phyloP scores from a whole-genome alignment of 2,888 invertebrate species.

The Eupsilia transversa region DNA sequence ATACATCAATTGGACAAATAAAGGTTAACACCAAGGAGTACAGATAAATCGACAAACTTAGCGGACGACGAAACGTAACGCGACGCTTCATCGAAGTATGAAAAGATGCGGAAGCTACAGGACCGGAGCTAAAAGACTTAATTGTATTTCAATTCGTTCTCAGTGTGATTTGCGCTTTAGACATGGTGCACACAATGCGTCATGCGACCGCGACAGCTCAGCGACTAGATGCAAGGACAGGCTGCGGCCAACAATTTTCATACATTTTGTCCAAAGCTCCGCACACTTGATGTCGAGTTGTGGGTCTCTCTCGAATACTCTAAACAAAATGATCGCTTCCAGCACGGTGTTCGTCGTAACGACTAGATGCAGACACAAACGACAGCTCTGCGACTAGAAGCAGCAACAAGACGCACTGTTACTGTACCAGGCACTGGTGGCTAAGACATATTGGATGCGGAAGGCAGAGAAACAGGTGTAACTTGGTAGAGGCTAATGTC shows the following conservation, averaged over 20 bases:
- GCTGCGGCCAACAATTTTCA: background rate
- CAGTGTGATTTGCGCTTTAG: too few relatives aligned
- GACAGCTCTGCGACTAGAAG: background rate
- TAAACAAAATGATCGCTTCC: background rate
- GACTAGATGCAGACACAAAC: background rate
- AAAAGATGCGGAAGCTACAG: too few relatives aligned
- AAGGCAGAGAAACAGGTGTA: background rate
- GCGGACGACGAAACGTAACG: too few relatives aligned
- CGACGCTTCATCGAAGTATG: too few relatives aligned
- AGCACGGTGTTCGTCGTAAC: background rate
- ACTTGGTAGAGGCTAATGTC: background rate
- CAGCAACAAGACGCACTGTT: background rate
- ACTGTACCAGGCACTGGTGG: background rate
- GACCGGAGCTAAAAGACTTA: too few relatives aligned
- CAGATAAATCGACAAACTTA: too few relatives aligned
- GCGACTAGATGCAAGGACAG: background rate
- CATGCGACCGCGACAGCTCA: background rate
- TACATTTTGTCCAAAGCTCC: background rate
- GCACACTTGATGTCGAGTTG: background rate
- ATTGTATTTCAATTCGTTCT: too few relatives aligned
- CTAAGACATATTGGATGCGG: too few relatives aligned
- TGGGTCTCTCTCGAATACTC: background rate
- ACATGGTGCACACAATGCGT: too few relatives aligned
- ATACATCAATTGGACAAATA: too few relatives aligned
- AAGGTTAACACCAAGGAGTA: too few relatives aligned